These are phyloP conservation scores for Cylas formicarius DNA, from an alignment of 1,140 invertebrate species.

Conservation along the genomic window DNA sequence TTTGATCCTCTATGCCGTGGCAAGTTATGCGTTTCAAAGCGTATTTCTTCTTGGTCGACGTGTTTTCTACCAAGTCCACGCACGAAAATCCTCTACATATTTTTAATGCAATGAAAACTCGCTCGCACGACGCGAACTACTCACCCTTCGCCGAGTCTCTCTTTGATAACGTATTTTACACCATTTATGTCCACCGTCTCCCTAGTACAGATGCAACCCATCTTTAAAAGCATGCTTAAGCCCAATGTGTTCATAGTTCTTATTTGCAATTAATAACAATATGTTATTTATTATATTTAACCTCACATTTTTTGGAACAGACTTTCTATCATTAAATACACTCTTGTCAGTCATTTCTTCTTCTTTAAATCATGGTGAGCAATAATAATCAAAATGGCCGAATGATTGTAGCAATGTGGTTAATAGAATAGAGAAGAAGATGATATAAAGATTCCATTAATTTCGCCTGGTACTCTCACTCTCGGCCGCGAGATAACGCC, in stretches of 20 bases:
- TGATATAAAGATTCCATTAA: too few relatives aligned
- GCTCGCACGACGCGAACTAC: conserved; percentile 21
- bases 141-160: conserved; percentile 74
- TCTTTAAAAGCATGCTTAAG: conserved; percentile 61
- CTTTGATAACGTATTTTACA: conserved; percentile 59
- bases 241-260: conserved; percentile 60
- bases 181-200: conserved; percentile 67
- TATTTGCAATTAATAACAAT: too few relatives aligned
- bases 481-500: too few relatives aligned
- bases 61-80: conserved; percentile 71
- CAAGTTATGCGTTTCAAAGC: conserved; percentile 78
- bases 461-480: too few relatives aligned
- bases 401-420: too few relatives aligned
- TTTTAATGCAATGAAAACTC: conserved; percentile 26
- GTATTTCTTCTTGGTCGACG: conserved; percentile 60
- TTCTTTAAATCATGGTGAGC: too few relatives aligned
- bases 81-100: conserved; percentile 72
- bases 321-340: too few relatives aligned
- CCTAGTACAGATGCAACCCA: conserved; percentile 72
- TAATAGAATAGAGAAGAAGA: too few relatives aligned
- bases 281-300: too few relatives aligned
- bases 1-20: conserved; percentile 72
- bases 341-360: too few relatives aligned
- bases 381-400: too few relatives aligned
- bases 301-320: too few relatives aligned